Evolutionary conservation across 2,888 invertebrate species (phyloP), one percentile per base, ranked within the genome.

Genomic region (Limnephilus rhombicus): DNA sequence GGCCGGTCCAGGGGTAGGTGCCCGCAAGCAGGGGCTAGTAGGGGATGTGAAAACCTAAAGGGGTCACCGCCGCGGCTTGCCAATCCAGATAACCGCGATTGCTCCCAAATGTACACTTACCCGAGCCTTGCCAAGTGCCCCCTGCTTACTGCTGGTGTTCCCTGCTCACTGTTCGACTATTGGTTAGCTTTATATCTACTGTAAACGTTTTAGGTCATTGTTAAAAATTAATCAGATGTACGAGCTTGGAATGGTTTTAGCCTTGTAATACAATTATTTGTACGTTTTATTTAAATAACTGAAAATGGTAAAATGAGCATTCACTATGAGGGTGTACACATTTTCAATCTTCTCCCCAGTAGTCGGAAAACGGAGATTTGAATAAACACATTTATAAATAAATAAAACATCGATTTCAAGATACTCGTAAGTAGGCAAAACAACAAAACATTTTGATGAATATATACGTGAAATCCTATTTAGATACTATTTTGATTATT

Each of bases 51-150:
- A 31, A 87, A 49, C 31, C 68, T 68, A 87, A 87, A 68, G 87
- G 31, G 87, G 87, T 87, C 41, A 68, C 68, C 83, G 29, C 68
- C 53, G 53, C 87, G 80, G 24, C 80, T 89, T 45, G 88, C 88
- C 88, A 89, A 89, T 89, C 88, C 80, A 89, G 88, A 89, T 89
- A 89, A 89, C 88, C 80, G 41, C 80, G 80, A 89, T 89, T 37
- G 68, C 68, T 80, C 88, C 88, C 88, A 37, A 80, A 89, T 80
- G 88, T 68, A 80, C 41, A 34, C 88, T 89, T 80, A 89, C 37
- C 68, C 88, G 41, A 80, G 88, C n/a, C 31, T 41, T 80, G 88
- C 88, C 88, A 89, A 89, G 24, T 80, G 29, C n/a, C 24, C 24
- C 68, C 68, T n/a, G 24, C 68, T 68, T 24, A 68, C 68, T 68